Conservation (phyloP, 2,888 invertebrate species). For the Chrysina gloriosa region DNA sequence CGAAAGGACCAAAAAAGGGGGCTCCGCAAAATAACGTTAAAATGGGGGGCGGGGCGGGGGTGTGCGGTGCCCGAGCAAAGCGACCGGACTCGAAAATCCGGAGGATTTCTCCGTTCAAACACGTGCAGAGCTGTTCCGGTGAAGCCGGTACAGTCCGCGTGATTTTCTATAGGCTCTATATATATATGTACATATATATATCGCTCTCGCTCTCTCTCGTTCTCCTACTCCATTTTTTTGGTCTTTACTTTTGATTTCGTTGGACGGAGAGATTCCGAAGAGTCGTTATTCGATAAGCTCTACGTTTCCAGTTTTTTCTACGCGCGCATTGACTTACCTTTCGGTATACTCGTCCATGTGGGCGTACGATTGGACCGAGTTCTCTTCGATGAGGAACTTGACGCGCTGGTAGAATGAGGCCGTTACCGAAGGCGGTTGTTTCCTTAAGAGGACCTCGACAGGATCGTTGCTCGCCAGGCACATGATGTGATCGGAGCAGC, state of each 20-base stretch:
- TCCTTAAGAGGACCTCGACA: slow-evolving; percentile 93
- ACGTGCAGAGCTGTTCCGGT: slow-evolving; percentile 61
- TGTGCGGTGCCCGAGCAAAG: slow-evolving; percentile 65
- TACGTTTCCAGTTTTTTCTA: slow-evolving; percentile 47
- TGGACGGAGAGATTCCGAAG: slow-evolving; percentile 40
- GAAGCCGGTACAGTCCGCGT: slow-evolving; percentile 56
- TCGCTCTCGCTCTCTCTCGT: slow-evolving; percentile 23
- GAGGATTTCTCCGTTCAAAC: slow-evolving; percentile 57
- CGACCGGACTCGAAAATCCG: slow-evolving; percentile 52
- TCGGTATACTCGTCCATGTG: slow-evolving; percentile 98
- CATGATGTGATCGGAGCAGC: slow-evolving; percentile 91
- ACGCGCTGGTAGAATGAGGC: slow-evolving; percentile 98
- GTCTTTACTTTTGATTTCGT: background rate
- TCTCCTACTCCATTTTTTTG: background rate
- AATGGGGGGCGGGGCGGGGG: slow-evolving; percentile 51
- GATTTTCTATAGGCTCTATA: slow-evolving; percentile 49
- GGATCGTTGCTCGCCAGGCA: slow-evolving; percentile 97
- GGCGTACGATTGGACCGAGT: slow-evolving; percentile 98
- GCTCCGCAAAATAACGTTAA: slow-evolving; percentile 47
- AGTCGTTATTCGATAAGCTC: slow-evolving; percentile 49
- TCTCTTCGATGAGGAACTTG: slow-evolving; percentile 97
- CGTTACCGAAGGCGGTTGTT: slow-evolving; percentile 96
- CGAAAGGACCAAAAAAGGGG: slow-evolving; percentile 41
- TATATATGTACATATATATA: slow-evolving; percentile 5
- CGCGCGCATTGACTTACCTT: slow-evolving; percentile 78